Conservation (phyloP, 2,888 invertebrate species). For the Nomada lathburiana region DNA sequence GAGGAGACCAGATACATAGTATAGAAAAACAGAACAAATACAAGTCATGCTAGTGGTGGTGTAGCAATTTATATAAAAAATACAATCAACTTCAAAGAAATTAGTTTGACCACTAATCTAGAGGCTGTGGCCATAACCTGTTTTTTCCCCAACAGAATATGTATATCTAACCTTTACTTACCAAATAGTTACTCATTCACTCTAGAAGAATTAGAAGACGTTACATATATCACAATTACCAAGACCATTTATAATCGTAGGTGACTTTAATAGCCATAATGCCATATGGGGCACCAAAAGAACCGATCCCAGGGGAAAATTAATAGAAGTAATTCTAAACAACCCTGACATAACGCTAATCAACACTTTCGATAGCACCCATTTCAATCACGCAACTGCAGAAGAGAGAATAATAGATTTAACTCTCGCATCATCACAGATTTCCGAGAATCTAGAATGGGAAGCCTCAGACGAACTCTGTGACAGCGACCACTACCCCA, state of each 20-base stretch:
- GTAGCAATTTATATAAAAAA: neutral
- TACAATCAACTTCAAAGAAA: neutral
- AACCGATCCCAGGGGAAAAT: conserved; percentile 58
- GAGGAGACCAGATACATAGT: neutral
- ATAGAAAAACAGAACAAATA: neutral
- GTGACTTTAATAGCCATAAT: conserved; percentile 66
- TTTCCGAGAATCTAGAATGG: conserved; percentile 49
- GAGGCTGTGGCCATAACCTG: neutral
- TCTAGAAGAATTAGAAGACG: neutral
- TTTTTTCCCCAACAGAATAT: neutral
- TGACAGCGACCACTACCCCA: conserved; percentile 62
- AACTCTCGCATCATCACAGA: conserved; percentile 32
- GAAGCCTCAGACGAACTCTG: conserved; percentile 18
- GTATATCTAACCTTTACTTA: neutral
- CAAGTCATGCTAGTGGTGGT: neutral
- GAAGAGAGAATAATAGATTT: conserved; percentile 61
- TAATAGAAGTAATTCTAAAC: conserved; percentile 51
- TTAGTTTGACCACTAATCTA: neutral
- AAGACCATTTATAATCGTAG: conserved; percentile 61
- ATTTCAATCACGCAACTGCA: conserved; percentile 55
- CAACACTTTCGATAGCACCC: conserved; percentile 49
- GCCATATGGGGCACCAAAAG: conserved; percentile 39
- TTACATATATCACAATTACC: conserved; percentile 58
- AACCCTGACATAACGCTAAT: conserved; percentile 42
- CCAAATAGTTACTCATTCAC: neutral